Percentiles rank a stretch among this genome's conserved stretches.
Evolutionary conservation across 2,888 invertebrate genomes (phyloP).

Genomic region (Hoplodrina blanda): DNA sequence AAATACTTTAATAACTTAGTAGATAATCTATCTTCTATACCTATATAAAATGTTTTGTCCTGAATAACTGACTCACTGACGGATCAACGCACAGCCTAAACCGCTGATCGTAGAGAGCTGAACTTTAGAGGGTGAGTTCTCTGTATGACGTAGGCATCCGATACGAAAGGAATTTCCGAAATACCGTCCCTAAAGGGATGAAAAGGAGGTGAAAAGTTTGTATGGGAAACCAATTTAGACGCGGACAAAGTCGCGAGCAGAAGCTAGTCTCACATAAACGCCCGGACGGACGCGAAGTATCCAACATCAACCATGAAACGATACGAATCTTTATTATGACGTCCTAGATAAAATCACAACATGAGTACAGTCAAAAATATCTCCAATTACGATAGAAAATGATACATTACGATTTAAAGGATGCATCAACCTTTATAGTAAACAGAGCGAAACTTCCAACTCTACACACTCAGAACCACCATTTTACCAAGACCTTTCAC

Average conservation of each 20-base stretch:
- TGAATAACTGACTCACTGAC: too few species aligned
- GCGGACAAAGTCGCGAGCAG: too few species aligned
- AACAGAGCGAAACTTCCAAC: conserved; percentile 76
- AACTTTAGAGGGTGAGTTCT: too few species aligned
- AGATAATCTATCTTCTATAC: not conserved
- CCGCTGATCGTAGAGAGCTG: too few species aligned
- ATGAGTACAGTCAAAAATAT: conserved; percentile 46
- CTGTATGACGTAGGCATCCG: too few species aligned
- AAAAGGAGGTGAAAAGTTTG: too few species aligned
- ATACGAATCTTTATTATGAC: conserved; percentile 41
- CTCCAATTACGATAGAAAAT: conserved; percentile 59
- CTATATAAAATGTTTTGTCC: too few species aligned
- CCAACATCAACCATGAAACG: conserved; percentile 34
- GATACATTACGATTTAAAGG: conserved; percentile 71
- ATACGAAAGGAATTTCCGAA: too few species aligned
- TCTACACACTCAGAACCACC: conserved; percentile 46
- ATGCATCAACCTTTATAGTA: conserved; percentile 76
- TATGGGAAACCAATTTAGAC: too few species aligned
- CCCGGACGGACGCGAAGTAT: conserved; percentile 19
- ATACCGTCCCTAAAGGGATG: too few species aligned
- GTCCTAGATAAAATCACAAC: conserved; percentile 49
- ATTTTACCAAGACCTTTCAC: conserved; percentile 58
- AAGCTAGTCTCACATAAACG: not conserved
- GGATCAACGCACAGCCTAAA: too few species aligned
- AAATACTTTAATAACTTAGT: not conserved